phyloP scores from a whole-genome alignment of 2,888 invertebrate genomes.

The Ditula angustiorana region DNA sequence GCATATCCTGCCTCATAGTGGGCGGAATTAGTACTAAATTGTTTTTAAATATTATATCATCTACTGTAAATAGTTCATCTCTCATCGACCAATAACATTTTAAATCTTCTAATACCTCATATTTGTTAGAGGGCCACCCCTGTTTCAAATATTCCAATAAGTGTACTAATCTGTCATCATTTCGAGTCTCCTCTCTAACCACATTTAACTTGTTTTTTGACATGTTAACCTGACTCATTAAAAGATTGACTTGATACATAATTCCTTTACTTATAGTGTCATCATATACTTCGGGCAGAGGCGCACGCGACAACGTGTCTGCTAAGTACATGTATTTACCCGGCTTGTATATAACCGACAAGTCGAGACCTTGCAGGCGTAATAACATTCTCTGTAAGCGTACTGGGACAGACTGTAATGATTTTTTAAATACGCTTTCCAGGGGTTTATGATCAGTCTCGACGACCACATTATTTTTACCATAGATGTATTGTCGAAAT shows the following conservation, averaged over 20 bases:
- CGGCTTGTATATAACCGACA: slow-evolving; percentile 16
- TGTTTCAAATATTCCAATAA: background rate
- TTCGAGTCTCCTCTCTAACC: background rate
- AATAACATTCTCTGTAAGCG: slow-evolving; percentile 20
- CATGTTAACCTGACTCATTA: background rate
- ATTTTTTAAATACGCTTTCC: slow-evolving; percentile 24
- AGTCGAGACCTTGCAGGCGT: slow-evolving; percentile 10
- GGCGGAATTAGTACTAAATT: slow-evolving; percentile 4
- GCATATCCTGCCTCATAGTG: slow-evolving; percentile 16
- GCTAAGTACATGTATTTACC: slow-evolving; percentile 27
- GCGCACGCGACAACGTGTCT: slow-evolving; percentile 21
- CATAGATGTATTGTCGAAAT: slow-evolving; percentile 27
- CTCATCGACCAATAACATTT: background rate
- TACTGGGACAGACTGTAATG: slow-evolving; percentile 13
- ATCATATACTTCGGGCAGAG: slow-evolving; percentile 16
- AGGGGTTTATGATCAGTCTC: slow-evolving; percentile 20
- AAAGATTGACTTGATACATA: slow-evolving; percentile 1
- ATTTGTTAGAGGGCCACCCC: slow-evolving; percentile 5
- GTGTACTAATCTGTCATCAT: background rate
- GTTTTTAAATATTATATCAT: slow-evolving; percentile 6
- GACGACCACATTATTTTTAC: slow-evolving; percentile 7
- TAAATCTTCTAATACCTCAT: background rate
- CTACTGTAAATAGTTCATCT: background rate
- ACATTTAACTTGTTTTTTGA: background rate
- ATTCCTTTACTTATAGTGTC: slow-evolving; percentile 16